Base-by-base conservation (phyloP, 2,888 invertebrate species). In the Andrena hattorfiana region DNA sequence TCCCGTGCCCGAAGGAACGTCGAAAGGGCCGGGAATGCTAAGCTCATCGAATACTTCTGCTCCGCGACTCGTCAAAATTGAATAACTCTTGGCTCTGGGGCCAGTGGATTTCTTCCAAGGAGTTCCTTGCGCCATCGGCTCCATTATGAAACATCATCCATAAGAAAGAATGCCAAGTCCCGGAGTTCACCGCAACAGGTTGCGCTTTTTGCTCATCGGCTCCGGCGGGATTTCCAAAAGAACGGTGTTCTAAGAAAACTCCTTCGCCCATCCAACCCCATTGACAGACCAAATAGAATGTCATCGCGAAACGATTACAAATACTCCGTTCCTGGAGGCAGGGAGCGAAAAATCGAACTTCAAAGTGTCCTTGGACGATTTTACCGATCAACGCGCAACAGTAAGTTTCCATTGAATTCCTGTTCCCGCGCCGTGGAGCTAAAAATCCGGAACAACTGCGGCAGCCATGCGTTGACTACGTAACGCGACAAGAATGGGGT, bases 401-500 rank as follows among this genome's bases (percentile, higher is more conserved):
- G 32, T 28, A 28, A 60, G n/a, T 77, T 66, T 51, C 28, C 54
- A 48, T 67, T 42, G 64, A 73, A 51, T 54, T 66, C 35, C 42
- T 23, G 20, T 48, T 62, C 63, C 23, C 23, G 23, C 23, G 2
- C 70, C 8, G 49, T 23, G 42, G 35, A 42, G 72, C 70, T 79
- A 66, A 79, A 84, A 68, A 54, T 63, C 51, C 74, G 16, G 32
- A 64, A 74, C 42, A 59, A 63, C 60, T 48, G 54, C 20, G 23
- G 23, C 42, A 70, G 48, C 64, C 35, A 16, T 48, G 32, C 72
- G 28, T 42, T 16, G 67, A 60, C 68, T 60, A 59, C 42, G 72
- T 78, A 78, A 86, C 79, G 70, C 49, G 79, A 81, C 66, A 76
- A 88, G 83, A 83, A 82, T 72, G 70, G 82, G 77, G 30, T 69